Base-by-base conservation (phyloP, 2,888 invertebrate species). In the Rhagonycha lutea region DNA sequence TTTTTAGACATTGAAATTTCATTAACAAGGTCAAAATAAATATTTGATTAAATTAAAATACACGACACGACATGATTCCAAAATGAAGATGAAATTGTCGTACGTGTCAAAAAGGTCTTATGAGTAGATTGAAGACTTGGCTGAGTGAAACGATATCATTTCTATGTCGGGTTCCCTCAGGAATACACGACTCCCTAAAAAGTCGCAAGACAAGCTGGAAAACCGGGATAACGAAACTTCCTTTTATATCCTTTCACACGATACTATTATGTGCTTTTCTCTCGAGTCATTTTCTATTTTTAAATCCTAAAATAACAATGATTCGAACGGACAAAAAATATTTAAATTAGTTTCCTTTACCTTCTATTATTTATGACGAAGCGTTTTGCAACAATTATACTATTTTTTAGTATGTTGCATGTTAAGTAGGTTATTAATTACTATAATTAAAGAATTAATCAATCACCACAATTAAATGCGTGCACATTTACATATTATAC, bases 101-200 rank as follows among this genome's bases (percentile, higher is more conserved):
- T 74, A 76, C 73, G 76, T 74, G 76, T 73, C 73, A 67, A 76
- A 76, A 26, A 76, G 68, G 73, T 74, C 71, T 68, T 70, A 68
- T 61, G 73, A 72, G 69, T 76, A 73, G 76, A 76, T 76, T 76
- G 76, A 76, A 72, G 73, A 74, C 76, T 74, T 18, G 76, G 26
- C 71, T 61, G 74, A 74, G 74, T 77, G 68, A 77, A 77, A 77
- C 77, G 77, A 76, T 76, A 76, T 76, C 73, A 76, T 76, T 76
- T 69, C 77, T 77, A 47, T 47, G 72, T 72, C 77, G 69, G 67
- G 69, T 72, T 74, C 74, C 77, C 77, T 73, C 14, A 72, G 72
- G 74, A 74, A 77, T 74, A 77, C 69, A 77, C 69, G 72, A 77
- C 69, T 74, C 67, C 72, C 47, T 47, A 74, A 74, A 74, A 68